phyloP scores from a whole-genome alignment of 2,888 invertebrate genomes.

The Microctonus brassicae region DNA sequence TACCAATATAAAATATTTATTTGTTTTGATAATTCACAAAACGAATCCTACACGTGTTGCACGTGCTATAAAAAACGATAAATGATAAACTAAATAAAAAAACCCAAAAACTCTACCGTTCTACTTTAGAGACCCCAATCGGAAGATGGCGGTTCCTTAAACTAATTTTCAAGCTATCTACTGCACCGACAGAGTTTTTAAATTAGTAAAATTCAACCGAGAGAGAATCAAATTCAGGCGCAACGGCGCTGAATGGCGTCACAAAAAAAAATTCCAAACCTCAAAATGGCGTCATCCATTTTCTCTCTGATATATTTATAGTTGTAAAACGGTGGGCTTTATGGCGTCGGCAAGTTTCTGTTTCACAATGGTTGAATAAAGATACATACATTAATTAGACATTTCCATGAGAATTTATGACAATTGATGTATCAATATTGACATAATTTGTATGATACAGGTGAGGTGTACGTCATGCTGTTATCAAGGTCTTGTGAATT shows the following conservation, averaged over 20 bases:
- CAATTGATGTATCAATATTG: slow-evolving; percentile 46
- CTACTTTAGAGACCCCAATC: too few species aligned
- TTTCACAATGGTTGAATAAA: slow-evolving; percentile 46
- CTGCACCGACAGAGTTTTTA: too few species aligned
- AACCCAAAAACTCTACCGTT: too few species aligned
- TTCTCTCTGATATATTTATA: not conserved
- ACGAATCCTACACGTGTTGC: not conserved
- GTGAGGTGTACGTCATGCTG: slow-evolving; percentile 42
- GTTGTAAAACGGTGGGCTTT: slow-evolving; percentile 27
- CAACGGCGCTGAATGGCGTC: not conserved
- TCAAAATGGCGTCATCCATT: slow-evolving; percentile 1
- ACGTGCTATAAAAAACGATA: not conserved
- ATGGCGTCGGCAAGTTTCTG: slow-evolving; percentile 58
- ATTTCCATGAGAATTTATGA: slow-evolving; percentile 38
- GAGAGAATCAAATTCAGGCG: too few species aligned
- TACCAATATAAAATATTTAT: not conserved
- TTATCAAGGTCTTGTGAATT: not conserved
- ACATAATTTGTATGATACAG: slow-evolving; percentile 46
- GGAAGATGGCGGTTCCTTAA: too few species aligned
- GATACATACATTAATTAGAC: slow-evolving; percentile 9
- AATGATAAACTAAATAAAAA: not conserved
- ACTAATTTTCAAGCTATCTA: too few species aligned
- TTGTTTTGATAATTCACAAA: not conserved
- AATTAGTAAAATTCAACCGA: too few species aligned
- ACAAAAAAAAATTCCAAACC: slow-evolving; percentile 1